Percentiles rank a stretch among this genome's conserved stretches.
Evolutionary conservation across 1,140 invertebrate genomes (phyloP).

Genomic region (Chrysomallon squamiferum): DNA sequence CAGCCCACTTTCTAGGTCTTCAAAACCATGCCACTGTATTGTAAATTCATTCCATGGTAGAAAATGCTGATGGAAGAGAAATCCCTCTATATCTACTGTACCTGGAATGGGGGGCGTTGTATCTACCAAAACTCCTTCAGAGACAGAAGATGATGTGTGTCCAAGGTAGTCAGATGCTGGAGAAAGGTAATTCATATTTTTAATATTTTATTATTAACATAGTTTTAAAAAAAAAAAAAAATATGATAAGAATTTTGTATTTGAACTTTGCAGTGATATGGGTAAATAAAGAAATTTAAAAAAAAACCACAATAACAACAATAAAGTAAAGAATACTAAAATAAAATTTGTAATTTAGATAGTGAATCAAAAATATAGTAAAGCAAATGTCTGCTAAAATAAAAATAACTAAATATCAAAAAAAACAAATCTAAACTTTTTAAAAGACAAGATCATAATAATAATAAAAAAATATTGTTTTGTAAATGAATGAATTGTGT

Average conservation of each 20-base stretch:
- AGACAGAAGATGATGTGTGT: background rate
- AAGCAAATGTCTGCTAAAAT: too few species aligned
- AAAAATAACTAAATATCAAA: too few species aligned
- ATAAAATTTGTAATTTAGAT: too few species aligned
- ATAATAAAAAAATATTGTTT: too few species aligned
- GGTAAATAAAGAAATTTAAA: too few species aligned
- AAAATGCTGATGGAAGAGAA: background rate
- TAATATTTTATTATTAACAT: background rate
- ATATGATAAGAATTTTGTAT: background rate
- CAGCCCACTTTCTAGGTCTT: slow-evolving; percentile 14
- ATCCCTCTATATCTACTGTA: background rate
- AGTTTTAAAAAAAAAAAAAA: background rate
- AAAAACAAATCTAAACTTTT: too few species aligned
- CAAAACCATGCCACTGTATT: slow-evolving; percentile 14
- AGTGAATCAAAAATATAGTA: too few species aligned
- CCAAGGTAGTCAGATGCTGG: background rate
- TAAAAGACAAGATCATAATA: too few species aligned
- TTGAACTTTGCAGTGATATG: too few species aligned
- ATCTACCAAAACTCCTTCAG: slow-evolving; percentile 1
- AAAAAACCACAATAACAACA: too few species aligned
- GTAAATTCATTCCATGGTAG: background rate
- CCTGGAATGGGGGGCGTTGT: background rate
- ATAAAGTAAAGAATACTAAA: too few species aligned
- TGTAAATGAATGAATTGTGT: too few species aligned
- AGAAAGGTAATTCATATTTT: background rate